phyloP scores from a whole-genome alignment of 2,888 invertebrate species.

The Drosophila greeni region DNA sequence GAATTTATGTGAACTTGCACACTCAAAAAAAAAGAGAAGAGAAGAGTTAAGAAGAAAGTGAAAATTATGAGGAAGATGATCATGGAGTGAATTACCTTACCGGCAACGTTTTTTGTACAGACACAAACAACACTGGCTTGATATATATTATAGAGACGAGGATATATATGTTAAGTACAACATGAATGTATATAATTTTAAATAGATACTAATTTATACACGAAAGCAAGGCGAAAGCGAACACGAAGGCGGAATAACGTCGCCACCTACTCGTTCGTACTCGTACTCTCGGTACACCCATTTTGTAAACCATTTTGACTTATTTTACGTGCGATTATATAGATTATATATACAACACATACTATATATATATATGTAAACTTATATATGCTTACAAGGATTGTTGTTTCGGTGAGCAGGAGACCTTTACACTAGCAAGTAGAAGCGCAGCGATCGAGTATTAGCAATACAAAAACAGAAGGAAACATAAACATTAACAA shows the following conservation, averaged over 20 bases:
- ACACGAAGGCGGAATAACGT: slow-evolving; percentile 41
- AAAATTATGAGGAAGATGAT: neutral
- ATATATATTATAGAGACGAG: slow-evolving; percentile 28
- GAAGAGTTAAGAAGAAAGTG: neutral
- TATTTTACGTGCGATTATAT: slow-evolving; percentile 47
- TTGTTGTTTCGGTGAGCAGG: slow-evolving; percentile 20
- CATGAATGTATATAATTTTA: slow-evolving; percentile 64
- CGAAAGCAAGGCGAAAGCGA: slow-evolving; percentile 15
- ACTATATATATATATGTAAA: slow-evolving; percentile 19
- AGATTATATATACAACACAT: slow-evolving; percentile 26
- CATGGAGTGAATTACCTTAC: slow-evolving; percentile 23
- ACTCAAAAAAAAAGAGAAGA: slow-evolving; percentile 39
- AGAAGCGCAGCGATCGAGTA: slow-evolving; percentile 17
- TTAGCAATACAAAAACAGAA: slow-evolving; percentile 18
- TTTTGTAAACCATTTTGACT: slow-evolving; percentile 69
- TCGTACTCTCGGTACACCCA: slow-evolving; percentile 49
- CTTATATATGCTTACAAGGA: slow-evolving; percentile 35
- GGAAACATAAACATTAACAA: neutral
- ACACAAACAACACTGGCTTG: slow-evolving; percentile 32
- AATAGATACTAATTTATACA: slow-evolving; percentile 61
- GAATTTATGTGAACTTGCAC: slow-evolving; percentile 71
- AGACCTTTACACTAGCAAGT: slow-evolving; percentile 53
- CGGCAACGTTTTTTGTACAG: slow-evolving; percentile 48
- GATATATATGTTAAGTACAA: slow-evolving; percentile 38
- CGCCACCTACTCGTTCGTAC: slow-evolving; percentile 60